phyloP scores from a whole-genome alignment of 2,113 vertebrate species.

The Gnathonemus longibarbis region DNA sequence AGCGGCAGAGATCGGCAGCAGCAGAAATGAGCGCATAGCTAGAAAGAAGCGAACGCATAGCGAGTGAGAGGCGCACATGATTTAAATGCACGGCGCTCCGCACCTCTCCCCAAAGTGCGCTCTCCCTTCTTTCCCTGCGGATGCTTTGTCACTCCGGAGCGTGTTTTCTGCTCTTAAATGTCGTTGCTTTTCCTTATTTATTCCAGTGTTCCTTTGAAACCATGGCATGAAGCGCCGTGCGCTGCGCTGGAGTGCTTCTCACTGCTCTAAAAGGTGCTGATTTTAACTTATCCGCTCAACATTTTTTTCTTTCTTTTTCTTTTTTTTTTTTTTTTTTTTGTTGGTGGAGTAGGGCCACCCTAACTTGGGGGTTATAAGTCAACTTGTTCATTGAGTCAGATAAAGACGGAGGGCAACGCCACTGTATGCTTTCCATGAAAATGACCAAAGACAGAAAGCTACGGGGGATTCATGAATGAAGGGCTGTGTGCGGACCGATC shows the following conservation, averaged over 20 bases:
- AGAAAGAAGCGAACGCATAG: background rate
- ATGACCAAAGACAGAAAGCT: constrained; percentile 32
- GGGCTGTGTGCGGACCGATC: constrained; percentile 19
- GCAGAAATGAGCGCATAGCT: constrained; percentile 23
- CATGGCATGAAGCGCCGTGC: constrained; percentile 28
- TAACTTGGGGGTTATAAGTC: constrained; percentile 31
- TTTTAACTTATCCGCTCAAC: constrained; percentile 29
- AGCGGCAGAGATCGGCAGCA: constrained; percentile 26
- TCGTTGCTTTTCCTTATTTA: constrained; percentile 19
- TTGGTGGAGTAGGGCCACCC: constrained; percentile 27
- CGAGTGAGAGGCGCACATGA: constrained; percentile 24
- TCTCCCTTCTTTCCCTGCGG: constrained; percentile 14
- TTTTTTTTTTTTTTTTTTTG: background rate
- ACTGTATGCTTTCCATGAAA: constrained; percentile 19
- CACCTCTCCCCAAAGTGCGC: constrained; percentile 32
- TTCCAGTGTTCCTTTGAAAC: constrained; percentile 25
- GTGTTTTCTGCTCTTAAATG: constrained; percentile 3
- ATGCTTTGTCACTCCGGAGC: constrained; percentile 15
- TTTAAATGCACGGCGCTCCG: constrained; percentile 17
- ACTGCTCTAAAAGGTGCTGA: constrained; percentile 18
- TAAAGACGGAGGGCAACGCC: constrained; percentile 8
- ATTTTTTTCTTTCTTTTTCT: background rate
- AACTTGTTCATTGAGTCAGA: constrained; percentile 18
- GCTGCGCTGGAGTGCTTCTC: constrained; percentile 20
- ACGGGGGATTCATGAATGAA: constrained; percentile 20